Evolutionary conservation across 2,113 vertebrate species (phyloP).

Genomic region (Perca fluviatilis): DNA sequence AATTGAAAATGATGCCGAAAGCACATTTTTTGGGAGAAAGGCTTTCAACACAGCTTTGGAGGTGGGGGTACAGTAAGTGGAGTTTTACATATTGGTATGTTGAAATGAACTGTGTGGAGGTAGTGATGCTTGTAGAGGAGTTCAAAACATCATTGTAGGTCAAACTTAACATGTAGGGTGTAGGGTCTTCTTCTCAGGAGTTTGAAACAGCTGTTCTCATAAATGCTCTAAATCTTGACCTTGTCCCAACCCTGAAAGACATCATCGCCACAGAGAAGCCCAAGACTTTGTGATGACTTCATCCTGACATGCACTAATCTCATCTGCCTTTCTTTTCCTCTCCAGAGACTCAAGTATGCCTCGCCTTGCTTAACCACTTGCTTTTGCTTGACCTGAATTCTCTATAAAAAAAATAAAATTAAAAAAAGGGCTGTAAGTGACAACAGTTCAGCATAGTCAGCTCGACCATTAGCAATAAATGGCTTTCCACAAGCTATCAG

Average conservation of each 20-base stretch:
- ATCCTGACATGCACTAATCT: constrained; percentile 12
- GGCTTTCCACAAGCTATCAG: constrained; percentile 37
- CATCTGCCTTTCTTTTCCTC: constrained; percentile 34
- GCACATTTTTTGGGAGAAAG: constrained; percentile 27
- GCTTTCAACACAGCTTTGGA: constrained; percentile 9
- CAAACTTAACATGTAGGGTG: not conserved
- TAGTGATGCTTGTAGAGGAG: not conserved
- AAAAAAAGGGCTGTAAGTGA: constrained; percentile 6
- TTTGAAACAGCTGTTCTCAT: constrained; percentile 5
- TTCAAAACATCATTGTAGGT: not conserved
- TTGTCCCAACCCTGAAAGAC: constrained; percentile 19
- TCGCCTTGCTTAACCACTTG: constrained; percentile 13
- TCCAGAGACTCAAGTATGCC: not conserved
- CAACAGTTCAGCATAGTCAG: constrained; percentile 38
- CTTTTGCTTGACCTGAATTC: constrained; percentile 42
- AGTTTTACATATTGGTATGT: not conserved
- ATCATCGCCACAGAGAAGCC: constrained; percentile 15
- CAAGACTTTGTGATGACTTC: constrained; percentile 27
- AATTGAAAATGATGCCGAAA: constrained; percentile 30
- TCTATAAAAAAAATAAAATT: not conserved
- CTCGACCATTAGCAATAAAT: constrained; percentile 35
- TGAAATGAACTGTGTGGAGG: not conserved
- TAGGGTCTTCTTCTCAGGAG: not conserved
- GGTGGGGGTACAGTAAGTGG: not conserved
- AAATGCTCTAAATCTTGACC: constrained; percentile 11